Evolutionary conservation across 2,113 vertebrate species (phyloP).

Genomic region (Cyprinodon brontotheroides): DNA sequence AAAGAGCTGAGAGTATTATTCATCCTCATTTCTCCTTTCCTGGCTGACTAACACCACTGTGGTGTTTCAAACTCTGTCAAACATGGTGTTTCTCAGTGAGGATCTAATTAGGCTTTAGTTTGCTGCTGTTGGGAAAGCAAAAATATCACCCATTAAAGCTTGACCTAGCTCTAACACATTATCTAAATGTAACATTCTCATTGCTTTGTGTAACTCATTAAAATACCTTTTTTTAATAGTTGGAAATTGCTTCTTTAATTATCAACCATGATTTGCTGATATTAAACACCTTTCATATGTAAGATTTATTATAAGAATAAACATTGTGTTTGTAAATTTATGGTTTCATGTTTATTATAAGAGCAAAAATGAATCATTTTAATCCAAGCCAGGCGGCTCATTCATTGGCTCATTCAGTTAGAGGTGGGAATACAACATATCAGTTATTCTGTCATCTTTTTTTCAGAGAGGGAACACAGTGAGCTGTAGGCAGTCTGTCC

Average conservation of each 20-base stretch:
- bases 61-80: conserved; percentile 29
- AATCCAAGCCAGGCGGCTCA: too few species aligned
- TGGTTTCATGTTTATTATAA: too few species aligned
- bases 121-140: neutral
- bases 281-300: too few species aligned
- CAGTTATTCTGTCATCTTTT: neutral
- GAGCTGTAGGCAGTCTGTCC: neutral
- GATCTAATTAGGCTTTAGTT: conserved; percentile 56
- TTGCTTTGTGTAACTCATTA: neutral
- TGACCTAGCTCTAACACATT: neutral
- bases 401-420: too few species aligned
- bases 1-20: neutral
- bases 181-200: neutral
- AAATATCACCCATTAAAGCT: neutral
- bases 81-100: conserved; percentile 25
- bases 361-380: neutral
- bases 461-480: neutral
- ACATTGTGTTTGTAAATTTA: too few species aligned
- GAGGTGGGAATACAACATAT: neutral
- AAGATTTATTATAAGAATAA: too few species aligned
- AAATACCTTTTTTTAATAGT: too few species aligned
- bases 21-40: conserved; percentile 17
- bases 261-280: too few species aligned
- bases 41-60: conserved; percentile 28
- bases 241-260: too few species aligned